Percentiles rank a stretch among this genome's conserved stretches.
These are phyloP conservation scores for Hybognathus amarus DNA, from an alignment of 2,797 vertebrate genomes.

Conservation along the genomic window DNA sequence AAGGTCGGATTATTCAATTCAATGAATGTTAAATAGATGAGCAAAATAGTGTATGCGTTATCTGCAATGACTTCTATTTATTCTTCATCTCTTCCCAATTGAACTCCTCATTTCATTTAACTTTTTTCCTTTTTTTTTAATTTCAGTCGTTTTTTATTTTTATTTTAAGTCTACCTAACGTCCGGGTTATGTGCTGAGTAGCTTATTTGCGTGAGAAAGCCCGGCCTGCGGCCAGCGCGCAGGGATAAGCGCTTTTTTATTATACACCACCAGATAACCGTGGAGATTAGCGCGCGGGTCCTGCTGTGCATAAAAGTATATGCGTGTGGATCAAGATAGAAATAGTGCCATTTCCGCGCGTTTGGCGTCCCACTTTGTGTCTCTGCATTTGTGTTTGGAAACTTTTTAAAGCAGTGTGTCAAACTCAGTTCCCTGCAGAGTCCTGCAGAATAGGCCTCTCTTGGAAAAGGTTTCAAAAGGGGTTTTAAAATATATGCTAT, in stretches of 20 bases:
- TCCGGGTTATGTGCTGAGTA: slow-evolving; percentile 72
- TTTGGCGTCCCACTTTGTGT: background rate
- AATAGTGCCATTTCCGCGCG: slow-evolving; percentile 50
- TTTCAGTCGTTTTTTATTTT: slow-evolving; percentile 47
- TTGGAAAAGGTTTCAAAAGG: too few species aligned
- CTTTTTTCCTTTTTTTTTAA: slow-evolving; percentile 33
- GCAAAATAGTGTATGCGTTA: slow-evolving; percentile 87
- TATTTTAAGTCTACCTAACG: slow-evolving; percentile 64
- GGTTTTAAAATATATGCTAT: too few species aligned
- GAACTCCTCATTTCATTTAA: slow-evolving; percentile 80
- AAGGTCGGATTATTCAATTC: slow-evolving; percentile 99
- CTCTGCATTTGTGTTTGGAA: background rate
- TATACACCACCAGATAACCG: slow-evolving; percentile 76
- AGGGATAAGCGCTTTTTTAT: slow-evolving; percentile 81
- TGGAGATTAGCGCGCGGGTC: slow-evolving; percentile 69
- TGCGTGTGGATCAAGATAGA: slow-evolving; percentile 73
- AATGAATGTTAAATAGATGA: slow-evolving; percentile 99
- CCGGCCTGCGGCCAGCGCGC: slow-evolving; percentile 73
- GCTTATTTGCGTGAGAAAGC: slow-evolving; percentile 65
- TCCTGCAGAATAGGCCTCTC: background rate
- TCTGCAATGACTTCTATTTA: slow-evolving; percentile 91
- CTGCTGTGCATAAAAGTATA: slow-evolving; percentile 71
- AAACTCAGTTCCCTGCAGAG: background rate
- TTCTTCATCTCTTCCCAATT: slow-evolving; percentile 93
- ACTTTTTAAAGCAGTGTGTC: background rate